Evolutionary conservation across 2,797 vertebrate species (phyloP).

Genomic region (Smutsia gigantea): DNA sequence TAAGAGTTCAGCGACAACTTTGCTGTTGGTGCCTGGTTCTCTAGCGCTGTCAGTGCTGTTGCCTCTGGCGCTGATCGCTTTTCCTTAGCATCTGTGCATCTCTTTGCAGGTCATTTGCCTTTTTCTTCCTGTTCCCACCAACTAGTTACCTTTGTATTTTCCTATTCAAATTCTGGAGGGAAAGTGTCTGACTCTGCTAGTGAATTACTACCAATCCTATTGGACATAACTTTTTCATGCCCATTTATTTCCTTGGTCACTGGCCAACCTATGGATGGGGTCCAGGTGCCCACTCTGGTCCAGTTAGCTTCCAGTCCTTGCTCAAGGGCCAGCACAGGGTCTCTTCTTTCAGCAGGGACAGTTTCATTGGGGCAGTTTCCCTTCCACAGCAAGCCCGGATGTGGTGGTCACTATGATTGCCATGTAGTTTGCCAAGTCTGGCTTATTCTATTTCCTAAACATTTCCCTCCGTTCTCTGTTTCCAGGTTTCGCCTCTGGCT

Average conservation of each 20-base stretch:
- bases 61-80: not conserved
- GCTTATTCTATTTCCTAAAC: not conserved
- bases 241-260: not conserved
- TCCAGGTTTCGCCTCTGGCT: not conserved
- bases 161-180: not conserved
- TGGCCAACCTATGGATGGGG: not conserved
- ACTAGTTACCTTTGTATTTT: constrained; percentile 32
- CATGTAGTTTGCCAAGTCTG: not conserved
- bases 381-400: not conserved
- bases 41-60: not conserved
- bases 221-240: not conserved
- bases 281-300: not conserved
- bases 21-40: not conserved
- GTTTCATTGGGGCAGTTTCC: not conserved
- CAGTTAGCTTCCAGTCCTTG: not conserved
- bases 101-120: not conserved
- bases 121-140: not conserved
- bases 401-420: not conserved
- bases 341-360: not conserved
- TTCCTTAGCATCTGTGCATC: not conserved
- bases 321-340: not conserved
- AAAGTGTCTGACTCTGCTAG: not conserved
- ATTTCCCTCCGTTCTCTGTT: not conserved
- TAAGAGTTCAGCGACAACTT: not conserved
- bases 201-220: not conserved